Base-by-base conservation (phyloP, 2,888 invertebrate genomes). In the Aphidoletes aphidimyza region DNA sequence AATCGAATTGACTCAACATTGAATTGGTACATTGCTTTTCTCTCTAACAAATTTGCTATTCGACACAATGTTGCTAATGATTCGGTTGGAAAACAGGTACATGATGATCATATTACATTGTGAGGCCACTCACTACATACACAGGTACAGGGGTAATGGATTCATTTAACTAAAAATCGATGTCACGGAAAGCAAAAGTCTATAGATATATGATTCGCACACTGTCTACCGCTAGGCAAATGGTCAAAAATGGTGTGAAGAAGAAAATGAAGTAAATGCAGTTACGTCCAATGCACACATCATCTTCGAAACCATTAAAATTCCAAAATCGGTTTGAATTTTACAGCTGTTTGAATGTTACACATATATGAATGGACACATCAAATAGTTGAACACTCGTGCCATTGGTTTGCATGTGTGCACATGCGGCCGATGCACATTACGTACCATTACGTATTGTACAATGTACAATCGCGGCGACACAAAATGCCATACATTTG, bases 151-250 rank as follows among this genome's bases (percentile, higher is more conserved):
- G 39, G 39, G 39, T 39, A 3, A 47, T 19, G 11, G 3, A 47
- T 47, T 54, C 26, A 26, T 54, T 69, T n/a, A 30, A 0, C 5
- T 3, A 37, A 37, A n/a, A 81, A 81, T 81, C 81, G 81, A 81
- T 81, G 81, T 81, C 81, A 81, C 81, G 78, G 36, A 78, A 78
- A 36, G 78, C 78, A 78, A 36, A 78, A 78, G 36, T 78, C 8
- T 36, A 78, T 36, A 19, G 6, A 19, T 5, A 78, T 78, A 19
- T 9, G n/a, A 1, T 81, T 22, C 37, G 2, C 34, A 2, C n/a
- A 26, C 17, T 54, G 26, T 54, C 54, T n/a, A n/a, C n/a, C n/a
- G n/a, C n/a, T n/a, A n/a, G 22, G 54, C 54, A 26, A 54, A 22
- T 11, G 54, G 54, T 26, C 54, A 30, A 3, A 34, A n/a, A 54